Evolutionary conservation across 2,888 invertebrate species (phyloP), one percentile per base, ranked within the genome.

Genomic region (Athalia cordata): DNA sequence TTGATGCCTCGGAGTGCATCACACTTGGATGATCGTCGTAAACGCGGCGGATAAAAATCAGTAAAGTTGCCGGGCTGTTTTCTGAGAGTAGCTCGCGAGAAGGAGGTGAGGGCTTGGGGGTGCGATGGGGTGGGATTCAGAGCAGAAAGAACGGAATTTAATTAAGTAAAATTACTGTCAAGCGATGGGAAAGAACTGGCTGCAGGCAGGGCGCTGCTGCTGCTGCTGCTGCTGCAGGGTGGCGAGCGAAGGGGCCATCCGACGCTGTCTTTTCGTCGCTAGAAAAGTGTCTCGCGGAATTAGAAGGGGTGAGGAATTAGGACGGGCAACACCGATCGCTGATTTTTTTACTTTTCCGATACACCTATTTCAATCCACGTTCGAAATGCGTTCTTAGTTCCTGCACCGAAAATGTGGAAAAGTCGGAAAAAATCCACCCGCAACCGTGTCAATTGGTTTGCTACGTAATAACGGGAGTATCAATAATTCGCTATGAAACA

Each of bases 111-210:
- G n/a, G 68, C 13, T 29, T 8, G 8, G 52, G 77, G 76, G 29
- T 45, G 55, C 50, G 47, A 62, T 47, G 57, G 57, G 9, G n/a
- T 9, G 62, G 70, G 65, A 78, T 78, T 76, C 64, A 13, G 80
- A 85, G 84, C 84, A 85, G 87, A 88, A 87, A 89, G 89, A 90
- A 89, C 89, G 90, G 90, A 90, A 90, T 90, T 90, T 90, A 90
- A 90, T 90, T 90, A 90, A 90, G 88, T 88, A 86, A 88, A 88
- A 88, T 88, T 88, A 88, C 88, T 88, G 88, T 88, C 88, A 87
- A 78, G 80, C 84, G 77, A 81, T 80, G 80, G 80, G 79, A 80
- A 83, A 83, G 82, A 81, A 79, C 79, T 78, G 57, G 74, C 66
- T 64, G 49, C n/a, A 47, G 49, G 5, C n/a, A 11, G 57, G 70